A percentile compares a stretch with the other conserved stretches of the same genome.
Conservation (phyloP, 1,140 invertebrate genomes). For the Sipha flava region DNA sequence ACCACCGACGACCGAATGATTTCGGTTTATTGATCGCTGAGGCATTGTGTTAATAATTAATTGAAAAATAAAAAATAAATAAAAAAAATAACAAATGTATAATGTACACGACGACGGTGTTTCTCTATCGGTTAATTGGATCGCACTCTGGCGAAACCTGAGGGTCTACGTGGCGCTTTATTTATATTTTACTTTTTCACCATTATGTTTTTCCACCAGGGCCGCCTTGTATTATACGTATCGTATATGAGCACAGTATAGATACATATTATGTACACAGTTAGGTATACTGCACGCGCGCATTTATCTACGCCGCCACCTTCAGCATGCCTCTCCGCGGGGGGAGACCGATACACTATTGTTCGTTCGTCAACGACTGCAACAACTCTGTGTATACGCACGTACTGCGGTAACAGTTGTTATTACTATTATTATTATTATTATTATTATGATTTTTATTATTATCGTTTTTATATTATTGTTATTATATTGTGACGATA, state of each 20-base stretch:
- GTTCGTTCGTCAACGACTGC: too few species aligned
- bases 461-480: too few species aligned
- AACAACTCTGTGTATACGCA: too few species aligned
- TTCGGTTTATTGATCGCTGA: background rate
- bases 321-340: background rate
- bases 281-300: too few species aligned
- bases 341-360: background rate
- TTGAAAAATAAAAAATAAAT: background rate
- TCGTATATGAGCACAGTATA: too few species aligned
- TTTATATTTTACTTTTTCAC: background rate
- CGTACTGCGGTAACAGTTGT: background rate
- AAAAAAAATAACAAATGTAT: background rate
- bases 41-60: conserved; percentile 7
- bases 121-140: background rate
- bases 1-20: background rate
- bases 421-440: too few species aligned
- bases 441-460: too few species aligned
- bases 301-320: background rate
- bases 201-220: background rate
- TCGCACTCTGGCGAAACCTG: background rate
- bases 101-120: background rate
- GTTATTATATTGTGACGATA: background rate
- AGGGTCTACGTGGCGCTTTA: background rate
- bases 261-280: too few species aligned
- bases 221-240: background rate